Evolutionary conservation across 2,797 vertebrate species (phyloP), one percentile per base, ranked within the genome.

Genomic region (Sebastes nivosus): DNA sequence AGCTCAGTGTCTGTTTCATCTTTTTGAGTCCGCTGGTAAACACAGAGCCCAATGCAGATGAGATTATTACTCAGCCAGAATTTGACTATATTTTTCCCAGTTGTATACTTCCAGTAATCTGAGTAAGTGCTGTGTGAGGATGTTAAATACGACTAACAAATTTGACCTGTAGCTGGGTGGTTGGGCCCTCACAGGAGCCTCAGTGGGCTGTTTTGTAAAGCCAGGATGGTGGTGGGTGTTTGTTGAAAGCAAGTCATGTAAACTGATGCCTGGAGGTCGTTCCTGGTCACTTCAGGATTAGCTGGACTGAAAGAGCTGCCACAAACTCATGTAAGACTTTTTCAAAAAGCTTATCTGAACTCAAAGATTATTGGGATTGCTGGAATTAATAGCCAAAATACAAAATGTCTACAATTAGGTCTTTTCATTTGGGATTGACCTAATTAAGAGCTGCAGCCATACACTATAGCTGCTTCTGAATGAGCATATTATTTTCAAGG

Each of bases 231-330:
- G 74, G 78, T 84, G 71, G 61, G 67, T 81, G 82, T 89, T 88
- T 89, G 79, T 87, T 89, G 87, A 90, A 78, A 82, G 67, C 46
- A 66, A 83, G 66, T 85, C 64, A 16, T 76, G 87, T 93, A 93
- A 93, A 86, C 77, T 69, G 85, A 89, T 81, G 81, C 87, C 77
- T 85, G 54, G 70, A 84, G 67, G 84, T 91, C 65, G 27, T 81
- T 87, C 67, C 69, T 81, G 88, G 88, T 83, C 77, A 57, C 79
- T 77, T 77, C 38, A 59, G 86, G 85, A 85, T 92, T 87, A 88
- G 60, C 65, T 82, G 67, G 30, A 74, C 76, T 84, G 68, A 83
- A 86, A 79, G 38, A 69, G 75, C 67, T 73, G 81, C 66, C 86
- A 84, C 80, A 85, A 77, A 80, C 66, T 25, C 74, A 54, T 50